Percentiles rank a stretch among this genome's conserved stretches.
Evolutionary conservation across 2,888 invertebrate species (phyloP).

Genomic region (Herminia tarsipennalis): DNA sequence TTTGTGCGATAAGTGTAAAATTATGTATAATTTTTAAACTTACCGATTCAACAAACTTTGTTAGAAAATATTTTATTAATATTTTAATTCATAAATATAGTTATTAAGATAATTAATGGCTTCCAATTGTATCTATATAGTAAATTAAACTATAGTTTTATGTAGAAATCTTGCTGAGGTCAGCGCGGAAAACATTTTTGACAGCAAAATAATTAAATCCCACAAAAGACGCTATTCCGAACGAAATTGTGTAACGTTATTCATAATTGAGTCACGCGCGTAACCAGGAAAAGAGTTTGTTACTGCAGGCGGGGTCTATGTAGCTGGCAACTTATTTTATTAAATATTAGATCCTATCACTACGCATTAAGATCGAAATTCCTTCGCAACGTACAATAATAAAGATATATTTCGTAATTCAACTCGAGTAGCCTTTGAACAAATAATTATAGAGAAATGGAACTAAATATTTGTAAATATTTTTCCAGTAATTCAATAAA

Average conservation of each 20-base stretch:
- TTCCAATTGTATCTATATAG: too few relatives aligned
- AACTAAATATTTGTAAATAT: slow-evolving; percentile 36
- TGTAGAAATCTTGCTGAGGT: too few relatives aligned
- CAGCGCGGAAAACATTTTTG: too few relatives aligned
- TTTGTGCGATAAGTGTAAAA: too few relatives aligned
- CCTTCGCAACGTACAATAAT: slow-evolving; percentile 1
- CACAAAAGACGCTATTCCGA: too few relatives aligned
- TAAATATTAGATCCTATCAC: slow-evolving; percentile 7
- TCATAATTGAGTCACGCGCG: slow-evolving; percentile 41
- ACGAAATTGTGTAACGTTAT: slow-evolving; percentile 15
- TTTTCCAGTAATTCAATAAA: slow-evolving; percentile 6
- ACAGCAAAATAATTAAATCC: too few relatives aligned
- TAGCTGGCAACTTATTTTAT: slow-evolving; percentile 5
- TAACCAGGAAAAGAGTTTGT: slow-evolving; percentile 32
- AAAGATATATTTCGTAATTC: slow-evolving; percentile 33
- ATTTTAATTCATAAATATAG: too few relatives aligned
- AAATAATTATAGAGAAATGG: slow-evolving; percentile 41
- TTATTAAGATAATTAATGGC: too few relatives aligned
- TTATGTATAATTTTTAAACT: too few relatives aligned
- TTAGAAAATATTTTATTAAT: too few relatives aligned
- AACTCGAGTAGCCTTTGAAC: slow-evolving; percentile 32
- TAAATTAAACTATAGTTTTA: too few relatives aligned
- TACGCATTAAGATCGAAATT: slow-evolving; percentile 2
- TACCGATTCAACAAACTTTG: too few relatives aligned
- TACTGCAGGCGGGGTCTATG: slow-evolving; percentile 22